These are phyloP conservation scores for Babylonia areolata DNA, from an alignment of 1,140 invertebrate genomes.

Conservation along the genomic window DNA sequence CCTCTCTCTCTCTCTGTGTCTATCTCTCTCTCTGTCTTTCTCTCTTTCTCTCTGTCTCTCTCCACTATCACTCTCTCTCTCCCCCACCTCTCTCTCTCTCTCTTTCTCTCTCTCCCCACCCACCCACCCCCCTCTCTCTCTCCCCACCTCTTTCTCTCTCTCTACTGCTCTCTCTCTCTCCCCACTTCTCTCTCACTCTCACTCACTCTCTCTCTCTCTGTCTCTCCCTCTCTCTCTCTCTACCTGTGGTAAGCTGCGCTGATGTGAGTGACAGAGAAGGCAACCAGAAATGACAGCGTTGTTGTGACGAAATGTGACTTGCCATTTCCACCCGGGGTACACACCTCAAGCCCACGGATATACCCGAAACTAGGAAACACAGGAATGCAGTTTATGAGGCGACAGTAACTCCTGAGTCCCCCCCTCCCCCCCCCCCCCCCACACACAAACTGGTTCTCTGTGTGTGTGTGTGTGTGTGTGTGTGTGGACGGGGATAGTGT, in stretches of 20 bases:
- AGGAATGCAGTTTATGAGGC: neutral
- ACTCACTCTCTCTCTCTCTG: neutral
- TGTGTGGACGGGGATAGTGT: no score
- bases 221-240: no score
- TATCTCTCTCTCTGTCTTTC: slow-evolving; percentile 1
- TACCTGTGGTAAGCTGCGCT: no score
- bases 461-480: no score
- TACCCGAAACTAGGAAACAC: neutral
- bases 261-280: no score
- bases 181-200: slow-evolving; percentile 3
- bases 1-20: neutral
- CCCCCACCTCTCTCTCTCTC: neutral
- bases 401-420: no score
- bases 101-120: no score
- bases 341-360: neutral
- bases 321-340: neutral
- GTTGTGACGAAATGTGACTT: neutral
- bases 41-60: slow-evolving; percentile 13
- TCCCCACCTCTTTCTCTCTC: neutral
- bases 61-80: slow-evolving; percentile 15
- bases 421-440: no score
- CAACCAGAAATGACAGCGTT: no score
- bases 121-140: neutral
- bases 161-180: slow-evolving; percentile 8
- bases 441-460: no score